These are phyloP conservation scores for Apeltes quadracus DNA, from an alignment of 2,113 vertebrate genomes.

Conservation along the genomic window DNA sequence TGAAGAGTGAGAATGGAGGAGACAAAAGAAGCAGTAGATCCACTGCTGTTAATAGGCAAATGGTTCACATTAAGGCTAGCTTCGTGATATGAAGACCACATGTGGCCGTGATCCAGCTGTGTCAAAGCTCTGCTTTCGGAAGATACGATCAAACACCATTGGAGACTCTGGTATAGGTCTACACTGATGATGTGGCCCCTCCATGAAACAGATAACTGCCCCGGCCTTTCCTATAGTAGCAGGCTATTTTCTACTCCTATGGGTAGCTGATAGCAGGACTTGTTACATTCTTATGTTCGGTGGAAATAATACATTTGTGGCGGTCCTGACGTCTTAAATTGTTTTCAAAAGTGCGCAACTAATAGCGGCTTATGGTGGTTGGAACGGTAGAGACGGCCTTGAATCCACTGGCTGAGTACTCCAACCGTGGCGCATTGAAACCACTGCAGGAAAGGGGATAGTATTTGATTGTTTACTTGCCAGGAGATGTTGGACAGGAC, in stretches of 20 bases:
- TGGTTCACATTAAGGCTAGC: conserved; percentile 76
- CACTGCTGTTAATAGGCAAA: conserved; percentile 75
- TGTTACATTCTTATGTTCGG: conserved; percentile 28
- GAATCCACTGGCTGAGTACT: conserved; percentile 46
- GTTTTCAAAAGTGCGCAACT: conserved; percentile 57
- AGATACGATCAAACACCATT: conserved; percentile 69
- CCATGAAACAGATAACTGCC: conserved; percentile 35
- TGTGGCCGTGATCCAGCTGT: conserved; percentile 70
- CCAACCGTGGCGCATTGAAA: conserved; percentile 77
- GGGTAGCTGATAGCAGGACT: conserved; percentile 31
- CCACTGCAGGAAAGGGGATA: conserved; percentile 51
- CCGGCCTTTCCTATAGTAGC: background rate
- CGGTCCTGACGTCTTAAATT: conserved; percentile 49
- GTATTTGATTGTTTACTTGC: conserved; percentile 76
- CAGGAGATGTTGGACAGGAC: conserved; percentile 70
- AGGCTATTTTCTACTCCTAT: conserved; percentile 34
- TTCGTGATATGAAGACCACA: conserved; percentile 77
- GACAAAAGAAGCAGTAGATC: conserved; percentile 73
- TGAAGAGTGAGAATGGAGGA: conserved; percentile 72
- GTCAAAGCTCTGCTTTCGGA: conserved; percentile 41
- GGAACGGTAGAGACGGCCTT: conserved; percentile 53
- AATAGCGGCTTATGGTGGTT: conserved; percentile 33
- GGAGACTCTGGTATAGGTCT: conserved; percentile 37
- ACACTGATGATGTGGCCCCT: conserved; percentile 35
- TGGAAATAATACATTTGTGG: conserved; percentile 35